Evolutionary conservation across 2,113 vertebrate genomes (phyloP), one percentile per base, ranked within the genome.

Genomic region (Pterocles gutturalis): DNA sequence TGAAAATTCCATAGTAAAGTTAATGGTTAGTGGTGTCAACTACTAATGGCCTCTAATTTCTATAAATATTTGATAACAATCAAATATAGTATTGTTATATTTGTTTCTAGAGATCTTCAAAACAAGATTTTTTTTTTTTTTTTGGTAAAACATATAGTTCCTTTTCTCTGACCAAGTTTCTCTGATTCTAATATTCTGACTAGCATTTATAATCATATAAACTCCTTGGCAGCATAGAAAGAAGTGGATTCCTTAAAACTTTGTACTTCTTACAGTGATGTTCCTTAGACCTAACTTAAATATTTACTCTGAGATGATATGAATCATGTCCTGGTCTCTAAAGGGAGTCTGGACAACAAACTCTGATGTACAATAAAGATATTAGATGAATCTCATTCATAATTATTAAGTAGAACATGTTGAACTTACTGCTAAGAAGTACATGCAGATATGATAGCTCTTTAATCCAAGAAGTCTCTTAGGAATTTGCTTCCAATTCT

Each of bases 251-350:
- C 2, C 21, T 70, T 82, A 51, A 83, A 48, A 1, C 10, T 48
- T 73, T 65, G 5, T 36, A 69, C 3, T 90, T 83, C 38, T 81
- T 72, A 49, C 0, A 0, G 24, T 36, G 45, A 20, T 0, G 3
- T 26, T 79, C n/a, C 49, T 78, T 22, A 82, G 9, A 60, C 15
- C 6, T 48, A 73, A 81, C 5, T 58, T 72, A 38, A 67, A n/a
- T 83, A 72, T 51, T 81, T 53, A 31, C 25, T 61, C 34, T 73
- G 17, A 21, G 18, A 79, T 53, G 6, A 28, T 24, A 65, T 5
- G 10, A 92, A 49, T n/a, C 10, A 48, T 33, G 20, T 61, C 11
- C 7, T 53, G 17, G 21, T 78, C 34, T 79, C 26, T 22, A 70
- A 75, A 57, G 36, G 6, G 6, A 64, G 13, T 16, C 25, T 24